Conservation (phyloP, 2,797 vertebrate genomes). For the Rhynchonycteris naso region DNA sequence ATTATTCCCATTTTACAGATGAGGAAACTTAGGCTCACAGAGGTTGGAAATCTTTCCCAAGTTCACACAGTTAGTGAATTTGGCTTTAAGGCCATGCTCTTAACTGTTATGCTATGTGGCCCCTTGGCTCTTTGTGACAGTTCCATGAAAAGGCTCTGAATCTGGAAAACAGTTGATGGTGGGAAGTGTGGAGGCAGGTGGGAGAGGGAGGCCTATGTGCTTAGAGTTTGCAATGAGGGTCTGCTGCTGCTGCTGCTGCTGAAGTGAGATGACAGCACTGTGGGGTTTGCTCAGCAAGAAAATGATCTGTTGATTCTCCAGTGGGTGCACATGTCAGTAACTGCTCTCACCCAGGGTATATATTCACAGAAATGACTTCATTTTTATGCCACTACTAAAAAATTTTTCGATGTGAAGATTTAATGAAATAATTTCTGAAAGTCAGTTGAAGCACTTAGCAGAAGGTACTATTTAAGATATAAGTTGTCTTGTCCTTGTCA, state of each 20-base stretch:
- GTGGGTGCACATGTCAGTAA: not conserved
- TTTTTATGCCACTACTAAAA: slow-evolving; percentile 31
- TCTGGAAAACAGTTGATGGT: not conserved
- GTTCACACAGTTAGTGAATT: not conserved
- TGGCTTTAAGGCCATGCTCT: not conserved
- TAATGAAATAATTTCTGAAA: slow-evolving; percentile 33
- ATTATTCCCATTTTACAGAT: not conserved
- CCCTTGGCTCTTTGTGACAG: not conserved
- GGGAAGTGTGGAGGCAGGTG: not conserved
- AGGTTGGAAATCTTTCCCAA: not conserved
- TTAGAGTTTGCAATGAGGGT: not conserved
- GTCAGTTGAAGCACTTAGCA: not conserved
- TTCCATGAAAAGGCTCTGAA: not conserved
- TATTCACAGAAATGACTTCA: not conserved
- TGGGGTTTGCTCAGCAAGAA: not conserved
- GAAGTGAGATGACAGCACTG: accelerated
- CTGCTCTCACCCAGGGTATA: not conserved
- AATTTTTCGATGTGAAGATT: slow-evolving; percentile 47
- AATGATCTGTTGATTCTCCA: not conserved
- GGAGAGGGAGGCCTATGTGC: not conserved
- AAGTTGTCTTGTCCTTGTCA: no score
- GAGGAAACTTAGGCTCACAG: not conserved
- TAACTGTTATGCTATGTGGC: not conserved
- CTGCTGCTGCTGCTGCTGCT: not conserved
- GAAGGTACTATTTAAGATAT: slow-evolving; percentile 29